Percentiles rank a stretch among this genome's conserved stretches.
These are phyloP conservation scores for Araneus ventricosus DNA, from an alignment of 1,140 invertebrate species.

Conservation along the genomic window DNA sequence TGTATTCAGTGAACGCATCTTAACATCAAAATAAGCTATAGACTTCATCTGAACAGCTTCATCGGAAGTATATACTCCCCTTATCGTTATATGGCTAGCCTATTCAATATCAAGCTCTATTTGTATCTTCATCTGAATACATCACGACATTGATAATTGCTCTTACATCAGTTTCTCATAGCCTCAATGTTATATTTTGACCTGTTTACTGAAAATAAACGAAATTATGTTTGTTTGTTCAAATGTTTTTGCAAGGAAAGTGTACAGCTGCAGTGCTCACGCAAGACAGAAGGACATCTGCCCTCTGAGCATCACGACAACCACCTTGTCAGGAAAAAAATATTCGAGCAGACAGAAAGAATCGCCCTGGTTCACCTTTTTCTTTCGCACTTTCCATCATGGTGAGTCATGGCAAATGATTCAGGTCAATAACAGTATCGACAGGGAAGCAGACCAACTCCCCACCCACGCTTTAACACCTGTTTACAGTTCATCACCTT, in stretches of 20 bases:
- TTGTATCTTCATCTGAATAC: not conserved
- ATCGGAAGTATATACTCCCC: too few relatives aligned
- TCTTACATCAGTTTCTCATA: not conserved
- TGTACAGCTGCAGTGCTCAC: not conserved
- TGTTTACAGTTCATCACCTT: slow-evolving; percentile 1
- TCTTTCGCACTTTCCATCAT: not conserved
- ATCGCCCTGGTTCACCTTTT: not conserved
- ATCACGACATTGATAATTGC: not conserved
- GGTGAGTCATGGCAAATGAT: not conserved
- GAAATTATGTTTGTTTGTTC: not conserved
- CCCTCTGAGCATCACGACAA: not conserved
- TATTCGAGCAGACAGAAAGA: not conserved
- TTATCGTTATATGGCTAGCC: too few relatives aligned
- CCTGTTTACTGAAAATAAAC: slow-evolving; percentile 8
- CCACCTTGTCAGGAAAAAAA: not conserved
- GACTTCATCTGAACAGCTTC: too few relatives aligned
- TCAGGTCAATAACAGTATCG: slow-evolving; percentile 11
- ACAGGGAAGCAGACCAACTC: not conserved
- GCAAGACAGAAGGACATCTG: not conserved
- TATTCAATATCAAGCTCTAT: not conserved
- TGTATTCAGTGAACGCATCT: too few relatives aligned
- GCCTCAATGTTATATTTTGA: not conserved
- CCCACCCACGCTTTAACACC: slow-evolving; percentile 27
- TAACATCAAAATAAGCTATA: too few relatives aligned
- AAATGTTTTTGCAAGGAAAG: not conserved